These are phyloP conservation scores for Oscheius sp. DNA, from an alignment of 2,888 invertebrate genomes.

Conservation along the genomic window DNA sequence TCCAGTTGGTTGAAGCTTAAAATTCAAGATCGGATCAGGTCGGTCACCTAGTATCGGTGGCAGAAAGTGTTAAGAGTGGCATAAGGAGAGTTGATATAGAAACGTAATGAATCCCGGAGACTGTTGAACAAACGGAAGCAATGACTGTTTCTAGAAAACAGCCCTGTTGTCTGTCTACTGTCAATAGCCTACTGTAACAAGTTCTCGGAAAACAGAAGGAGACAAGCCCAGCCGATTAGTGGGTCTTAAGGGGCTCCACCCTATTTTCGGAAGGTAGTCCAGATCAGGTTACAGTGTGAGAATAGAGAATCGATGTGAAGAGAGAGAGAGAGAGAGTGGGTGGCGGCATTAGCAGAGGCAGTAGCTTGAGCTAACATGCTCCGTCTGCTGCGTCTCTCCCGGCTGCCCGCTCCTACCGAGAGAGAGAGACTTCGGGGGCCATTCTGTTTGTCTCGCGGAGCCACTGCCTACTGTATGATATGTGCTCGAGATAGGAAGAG, in stretches of 20 bases:
- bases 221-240: slow-evolving; percentile 1
- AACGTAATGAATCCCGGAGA: no score
- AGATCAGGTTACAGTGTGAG: slow-evolving; percentile 25
- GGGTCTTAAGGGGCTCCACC: neutral
- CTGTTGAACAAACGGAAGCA: no score
- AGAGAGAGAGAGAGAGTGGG: neutral
- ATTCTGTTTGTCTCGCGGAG: slow-evolving; percentile 6
- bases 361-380: slow-evolving; percentile 35
- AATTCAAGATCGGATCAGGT: neutral
- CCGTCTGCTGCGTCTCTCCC: neutral
- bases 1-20: neutral
- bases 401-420: neutral
- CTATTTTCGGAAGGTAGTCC: slow-evolving; percentile 13
- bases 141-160: no score
- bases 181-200: neutral
- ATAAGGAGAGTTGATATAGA: no score
- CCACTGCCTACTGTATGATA: slow-evolving; percentile 33
- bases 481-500: neutral
- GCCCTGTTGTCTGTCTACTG: no score
- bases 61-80: no score
- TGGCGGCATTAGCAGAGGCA: slow-evolving; percentile 31
- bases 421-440: neutral
- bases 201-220: neutral
- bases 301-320: slow-evolving; percentile 11
- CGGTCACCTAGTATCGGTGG: no score